Evolutionary conservation across 2,888 invertebrate genomes (phyloP).

Genomic region (Tetanocera ferruginea): DNA sequence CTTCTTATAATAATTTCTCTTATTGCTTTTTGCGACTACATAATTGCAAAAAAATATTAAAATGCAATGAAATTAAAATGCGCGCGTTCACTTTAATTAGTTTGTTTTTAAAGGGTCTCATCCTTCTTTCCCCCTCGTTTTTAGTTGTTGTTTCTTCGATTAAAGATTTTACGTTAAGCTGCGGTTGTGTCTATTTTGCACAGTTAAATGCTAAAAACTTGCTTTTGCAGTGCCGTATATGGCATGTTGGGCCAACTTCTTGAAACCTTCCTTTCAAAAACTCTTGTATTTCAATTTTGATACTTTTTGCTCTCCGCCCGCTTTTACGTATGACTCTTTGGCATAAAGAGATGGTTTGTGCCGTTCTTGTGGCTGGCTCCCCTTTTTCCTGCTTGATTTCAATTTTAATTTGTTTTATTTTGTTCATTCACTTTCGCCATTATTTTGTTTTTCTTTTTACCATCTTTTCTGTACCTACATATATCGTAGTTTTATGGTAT

Average conservation of each 20-base stretch:
- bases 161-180: not conserved
- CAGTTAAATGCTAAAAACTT: not conserved
- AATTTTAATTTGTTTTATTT: not conserved
- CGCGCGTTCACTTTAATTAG: constrained; percentile 8
- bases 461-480: not conserved
- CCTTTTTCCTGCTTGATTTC: not conserved
- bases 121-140: not conserved
- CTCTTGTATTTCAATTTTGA: not conserved
- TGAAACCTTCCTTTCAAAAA: not conserved
- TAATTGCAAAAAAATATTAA: constrained; percentile 23
- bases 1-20: not conserved
- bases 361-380: not conserved
- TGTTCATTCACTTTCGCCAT: not conserved
- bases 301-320: not conserved
- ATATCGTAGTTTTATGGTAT: too few species aligned
- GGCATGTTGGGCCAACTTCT: not conserved
- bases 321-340: too few species aligned
- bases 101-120: not conserved
- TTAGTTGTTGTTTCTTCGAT: not conserved
- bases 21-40: not conserved
- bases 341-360: not conserved
- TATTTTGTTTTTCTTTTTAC: not conserved
- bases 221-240: not conserved
- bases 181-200: not conserved
- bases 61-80: constrained; percentile 5